Percentiles rank a stretch among this genome's conserved stretches.
Evolutionary conservation across 2,113 vertebrate species (phyloP).

Genomic region (western clawed frog (Xenopus tropicalis)): DNA sequence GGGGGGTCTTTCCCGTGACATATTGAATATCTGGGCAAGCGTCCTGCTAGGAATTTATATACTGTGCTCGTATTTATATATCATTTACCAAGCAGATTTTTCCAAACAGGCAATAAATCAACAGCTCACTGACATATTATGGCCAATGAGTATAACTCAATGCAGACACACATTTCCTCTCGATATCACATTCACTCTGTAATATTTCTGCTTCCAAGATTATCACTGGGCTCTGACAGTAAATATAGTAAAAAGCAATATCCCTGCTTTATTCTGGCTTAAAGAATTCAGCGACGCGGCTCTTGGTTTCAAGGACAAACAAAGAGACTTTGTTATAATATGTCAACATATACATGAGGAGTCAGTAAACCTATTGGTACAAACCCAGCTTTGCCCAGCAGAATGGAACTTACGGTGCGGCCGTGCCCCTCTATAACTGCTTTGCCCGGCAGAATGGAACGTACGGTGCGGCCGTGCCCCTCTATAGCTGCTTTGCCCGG

Average conservation of each 20-base stretch:
- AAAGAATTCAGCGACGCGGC: not conserved
- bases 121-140: slow-evolving; percentile 7
- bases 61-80: slow-evolving; percentile 31
- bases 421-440: too few species aligned
- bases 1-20: slow-evolving; percentile 1
- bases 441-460: too few species aligned
- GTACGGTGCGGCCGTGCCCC: too few species aligned
- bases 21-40: slow-evolving; percentile 11
- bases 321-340: too few species aligned
- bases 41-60: slow-evolving; percentile 31
- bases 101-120: slow-evolving; percentile 33
- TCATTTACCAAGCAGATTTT: slow-evolving; percentile 17
- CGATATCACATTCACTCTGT: not conserved
- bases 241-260: not conserved
- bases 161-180: slow-evolving; percentile 15
- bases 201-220: not conserved
- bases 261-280: not conserved
- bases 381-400: too few species aligned
- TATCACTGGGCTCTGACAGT: not conserved
- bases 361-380: too few species aligned
- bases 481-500: too few species aligned
- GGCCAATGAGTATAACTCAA: slow-evolving; percentile 23
- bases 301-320: too few species aligned
- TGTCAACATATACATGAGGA: too few species aligned
- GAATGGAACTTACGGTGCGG: too few species aligned